Evolutionary conservation across 2,888 invertebrate species (phyloP), one percentile per base, ranked within the genome.

Genomic region (Cabera pusaria): DNA sequence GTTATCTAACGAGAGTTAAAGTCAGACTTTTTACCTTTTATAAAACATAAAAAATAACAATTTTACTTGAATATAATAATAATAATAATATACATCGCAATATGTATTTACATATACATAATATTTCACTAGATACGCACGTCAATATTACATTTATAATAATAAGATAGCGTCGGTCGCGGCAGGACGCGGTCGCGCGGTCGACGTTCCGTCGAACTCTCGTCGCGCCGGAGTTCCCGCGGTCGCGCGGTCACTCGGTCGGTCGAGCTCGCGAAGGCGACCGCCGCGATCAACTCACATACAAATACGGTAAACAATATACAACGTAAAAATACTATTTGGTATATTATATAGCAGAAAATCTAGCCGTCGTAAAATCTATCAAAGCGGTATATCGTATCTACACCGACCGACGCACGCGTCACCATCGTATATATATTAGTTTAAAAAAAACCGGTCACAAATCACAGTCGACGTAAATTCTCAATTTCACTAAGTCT

Each of bases 311-410:
- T 78, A 77, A 85, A 44, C 73, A 81, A 82, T 81, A 85, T 79
- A 85, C 76, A 87, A 84, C 82, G 77, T 87, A 87, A 87, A 86
- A 87, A 88, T 87, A 88, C 87, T 87, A 87, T 88, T 88, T 88
- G 88, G 88, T 87, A 86, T 80, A 82, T 74, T 73, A 85, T 85
- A 84, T 82, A 85, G 85, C 84, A 80, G 82, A 82, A 44, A 73
- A 78, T 80, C 84, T 84, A 87, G 84, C 83, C 76, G 76, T 82
- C 86, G 76, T 81, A 82, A 77, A 82, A 75, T 70, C 82, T 84
- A 85, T 82, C 79, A 75, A 85, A 85, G 82, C 84, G 62, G 69
- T 78, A 69, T 77, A 68, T 61, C 56, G 71, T 66, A 80, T 75
- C 77, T 78, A 83, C 79, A 83, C 71, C 68, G 78, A 83, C 71